Percentiles rank a stretch among this genome's conserved stretches.
Conservation (phyloP, 2,797 vertebrate genomes). For the Schizopygopsis pylzovi region DNA sequence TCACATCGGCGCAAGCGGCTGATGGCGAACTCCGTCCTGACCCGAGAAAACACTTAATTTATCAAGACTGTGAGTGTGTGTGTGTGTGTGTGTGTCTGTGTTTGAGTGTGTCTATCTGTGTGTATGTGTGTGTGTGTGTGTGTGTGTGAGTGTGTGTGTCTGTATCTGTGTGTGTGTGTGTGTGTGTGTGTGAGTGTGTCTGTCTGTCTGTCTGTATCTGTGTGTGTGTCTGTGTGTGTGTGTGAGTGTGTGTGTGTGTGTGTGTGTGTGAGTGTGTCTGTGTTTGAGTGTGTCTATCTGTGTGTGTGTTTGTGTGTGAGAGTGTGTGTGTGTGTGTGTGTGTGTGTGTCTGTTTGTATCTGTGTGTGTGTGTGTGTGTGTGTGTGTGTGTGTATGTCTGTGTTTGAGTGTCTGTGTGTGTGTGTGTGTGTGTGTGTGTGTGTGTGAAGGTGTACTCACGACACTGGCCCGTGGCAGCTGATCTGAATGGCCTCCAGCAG, state of each 20-base stretch:
- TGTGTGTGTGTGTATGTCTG: neutral
- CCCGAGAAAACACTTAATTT: conserved; percentile 40
- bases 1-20: conserved; percentile 88
- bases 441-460: conserved; percentile 79
- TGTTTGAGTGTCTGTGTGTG: neutral
- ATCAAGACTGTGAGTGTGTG: neutral
- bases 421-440: neutral
- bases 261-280: neutral
- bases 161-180: neutral
- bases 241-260: neutral
- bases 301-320: neutral
- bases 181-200: neutral
- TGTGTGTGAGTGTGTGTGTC: neutral
- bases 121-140: neutral
- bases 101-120: no score
- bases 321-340: neutral
- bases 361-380: neutral
- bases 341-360: neutral
- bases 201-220: no score
- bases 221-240: no score
- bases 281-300: no score
- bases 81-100: neutral
- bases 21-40: conserved; percentile 93
- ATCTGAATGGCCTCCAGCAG: conserved; percentile 92
- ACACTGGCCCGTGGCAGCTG: conserved; percentile 94